Conservation (phyloP, 2,888 invertebrate genomes). For the Aplocera efformata region DNA sequence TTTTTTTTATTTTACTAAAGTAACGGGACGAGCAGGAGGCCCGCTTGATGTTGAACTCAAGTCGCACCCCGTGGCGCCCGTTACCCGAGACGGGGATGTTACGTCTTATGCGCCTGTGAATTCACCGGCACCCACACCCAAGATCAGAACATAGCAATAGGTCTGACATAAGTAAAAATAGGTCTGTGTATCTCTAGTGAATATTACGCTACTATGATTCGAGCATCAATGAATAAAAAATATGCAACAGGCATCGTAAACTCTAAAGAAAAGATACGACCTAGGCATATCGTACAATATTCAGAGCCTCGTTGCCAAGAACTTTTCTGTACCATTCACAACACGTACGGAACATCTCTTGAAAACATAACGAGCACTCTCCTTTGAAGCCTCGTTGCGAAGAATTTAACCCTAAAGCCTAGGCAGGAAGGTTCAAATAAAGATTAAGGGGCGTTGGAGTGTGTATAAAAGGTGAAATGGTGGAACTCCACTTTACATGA, state of each 20-base stretch:
- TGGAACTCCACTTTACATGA: no score
- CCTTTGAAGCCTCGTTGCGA: constrained; percentile 14
- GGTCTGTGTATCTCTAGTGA: no score
- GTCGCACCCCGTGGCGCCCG: no score
- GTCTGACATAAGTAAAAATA: no score
- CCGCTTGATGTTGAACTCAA: no score
- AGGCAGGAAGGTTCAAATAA: constrained; percentile 8
- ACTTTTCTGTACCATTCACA: constrained; percentile 9
- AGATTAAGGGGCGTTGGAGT: not conserved
- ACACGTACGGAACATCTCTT: constrained; percentile 17
- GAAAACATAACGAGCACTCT: constrained; percentile 24
- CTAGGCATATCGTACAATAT: not conserved
- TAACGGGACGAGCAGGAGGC: no score
- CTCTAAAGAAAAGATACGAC: not conserved
- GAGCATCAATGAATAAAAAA: not conserved
- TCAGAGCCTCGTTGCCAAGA: not conserved
- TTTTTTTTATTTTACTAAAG: no score
- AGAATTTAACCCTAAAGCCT: constrained; percentile 6
- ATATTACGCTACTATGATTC: not conserved
- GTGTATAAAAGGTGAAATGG: no score
- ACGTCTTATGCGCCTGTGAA: no score
- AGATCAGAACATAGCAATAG: no score
- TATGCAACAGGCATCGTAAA: not conserved
- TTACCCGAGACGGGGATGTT: no score
- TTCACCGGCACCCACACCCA: no score